Evolutionary conservation across 2,113 vertebrate species (phyloP), one percentile per base, ranked within the genome.

Genomic region (Hoplias malabaricus): DNA sequence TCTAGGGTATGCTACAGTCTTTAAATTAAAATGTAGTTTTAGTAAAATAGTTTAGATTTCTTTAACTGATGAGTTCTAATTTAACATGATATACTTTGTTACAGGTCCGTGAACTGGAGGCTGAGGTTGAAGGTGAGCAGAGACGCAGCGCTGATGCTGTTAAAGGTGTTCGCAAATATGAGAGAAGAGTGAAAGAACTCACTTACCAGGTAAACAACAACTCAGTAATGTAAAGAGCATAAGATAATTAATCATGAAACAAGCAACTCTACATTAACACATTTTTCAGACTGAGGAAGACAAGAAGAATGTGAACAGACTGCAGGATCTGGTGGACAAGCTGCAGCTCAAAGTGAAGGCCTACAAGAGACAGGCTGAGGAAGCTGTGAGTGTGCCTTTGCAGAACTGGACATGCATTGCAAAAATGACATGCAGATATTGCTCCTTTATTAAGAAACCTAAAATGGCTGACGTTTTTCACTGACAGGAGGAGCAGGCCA

Each of bases 101-200:
- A 5, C 63, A 95, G 94, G 94, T 95, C 5, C 90, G 92, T 43
- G 94, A 95, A 78, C 89, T 94, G 71, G 94, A 95, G 84, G 82
- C 78, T 34, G 94, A 95, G 82, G 89, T 94, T 61, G 94, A 94
- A 67, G 86, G 71, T 77, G 94, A 95, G 70, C 94, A 95, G 86
- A 95, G 91, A 84, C 92, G 89, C 70, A 85, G 89, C 0, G 77
- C 87, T 63, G 94, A 84, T 66, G 76, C 82, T 29, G 50, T 84
- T 70, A 84, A 84, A 66, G 82, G 82, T 31, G 82, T 84, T 1
- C 82, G 79, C 53, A 84, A 84, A 81, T 84, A 84, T 62, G 82
- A 84, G 70, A 75, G 82, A 46, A 80, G 79, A 66, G 78, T 83
- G 9, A 83, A 83, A 21, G 82, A 83, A 59, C 82, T 83, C 50